Evolutionary conservation across 2,888 invertebrate genomes (phyloP).

Genomic region (Leptopterna dolabrata): DNA sequence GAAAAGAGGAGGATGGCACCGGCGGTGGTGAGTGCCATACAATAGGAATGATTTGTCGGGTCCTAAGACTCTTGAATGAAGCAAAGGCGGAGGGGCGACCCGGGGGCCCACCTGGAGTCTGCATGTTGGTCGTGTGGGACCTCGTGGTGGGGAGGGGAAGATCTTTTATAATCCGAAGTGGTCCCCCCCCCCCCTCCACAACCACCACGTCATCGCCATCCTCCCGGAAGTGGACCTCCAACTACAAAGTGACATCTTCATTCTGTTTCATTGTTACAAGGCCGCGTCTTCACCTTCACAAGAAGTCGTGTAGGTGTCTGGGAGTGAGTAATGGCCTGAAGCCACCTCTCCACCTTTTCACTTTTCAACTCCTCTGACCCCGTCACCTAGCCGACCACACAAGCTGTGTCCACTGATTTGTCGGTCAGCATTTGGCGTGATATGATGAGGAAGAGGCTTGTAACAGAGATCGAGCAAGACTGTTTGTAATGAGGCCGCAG

Average conservation of each 20-base stretch:
- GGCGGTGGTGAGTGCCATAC: constrained; percentile 20
- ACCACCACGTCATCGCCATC: neutral
- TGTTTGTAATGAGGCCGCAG: too few relatives aligned
- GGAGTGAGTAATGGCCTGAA: constrained; percentile 21
- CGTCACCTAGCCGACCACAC: neutral
- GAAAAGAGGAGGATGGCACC: neutral
- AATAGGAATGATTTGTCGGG: constrained; percentile 26
- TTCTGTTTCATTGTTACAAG: constrained; percentile 37
- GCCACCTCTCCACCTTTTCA: constrained; percentile 25
- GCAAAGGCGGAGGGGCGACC: neutral
- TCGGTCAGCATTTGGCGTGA: neutral
- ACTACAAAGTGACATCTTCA: constrained; percentile 29
- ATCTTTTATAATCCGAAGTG: constrained; percentile 29
- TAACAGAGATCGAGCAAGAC: too few relatives aligned
- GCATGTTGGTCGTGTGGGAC: neutral
- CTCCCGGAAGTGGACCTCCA: neutral
- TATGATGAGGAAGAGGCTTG: too few relatives aligned
- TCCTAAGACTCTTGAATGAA: constrained; percentile 23
- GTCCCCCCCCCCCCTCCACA: neutral
- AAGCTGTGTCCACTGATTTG: neutral
- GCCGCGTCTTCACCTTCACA: constrained; percentile 20
- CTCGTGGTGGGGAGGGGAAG: neutral
- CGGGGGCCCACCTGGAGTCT: neutral
- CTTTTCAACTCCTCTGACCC: neutral
- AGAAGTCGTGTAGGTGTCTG: constrained; percentile 31